Evolutionary conservation across 2,888 invertebrate genomes (phyloP), one percentile per base, ranked within the genome.

Genomic region (Colostygia pectinataria): DNA sequence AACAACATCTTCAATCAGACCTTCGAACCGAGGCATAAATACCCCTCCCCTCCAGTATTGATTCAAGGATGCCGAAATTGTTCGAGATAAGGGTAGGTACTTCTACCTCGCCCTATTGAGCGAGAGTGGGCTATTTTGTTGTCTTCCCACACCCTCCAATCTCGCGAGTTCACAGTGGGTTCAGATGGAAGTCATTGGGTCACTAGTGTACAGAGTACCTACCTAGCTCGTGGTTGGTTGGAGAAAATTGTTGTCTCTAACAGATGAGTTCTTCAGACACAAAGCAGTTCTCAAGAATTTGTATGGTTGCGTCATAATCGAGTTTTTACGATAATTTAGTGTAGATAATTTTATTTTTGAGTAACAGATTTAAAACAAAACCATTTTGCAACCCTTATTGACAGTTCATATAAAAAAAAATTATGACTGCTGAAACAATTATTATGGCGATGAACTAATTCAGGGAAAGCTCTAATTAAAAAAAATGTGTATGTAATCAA

Each of bases 151-250:
- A 66, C 68, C 69, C 67, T 64, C 63, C 69, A 20, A 61, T 60
- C 67, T 61, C 44, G 58, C 51, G 66, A 68, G 71, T 71, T 71
- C 71, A 70, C 39, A 38, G 41, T 55, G 65, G 59, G 71, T 71
- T 71, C 71, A 71, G 59, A 63, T 67, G 61, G 63, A 71, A 71
- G 70, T 70, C 71, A 62, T 68, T 68, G 70, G 71, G 70, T 69
- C 71, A 70, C 61, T 50, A 59, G 53, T 59, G 56, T 58, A 65
- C 62, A 57, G 58, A 44, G 41, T 36, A 34, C 2, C 6, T 39
- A 25, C 34, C 40, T 42, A 38, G 12, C 5, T 36, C 14, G 15
- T 20, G 20, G 12, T 36, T 23, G 32, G 12, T 31, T 28, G 27
- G 28, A 41, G 37, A 23, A n/a, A n/a, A n/a, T n/a, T n/a, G n/a